phyloP scores from a whole-genome alignment of 2,888 invertebrate genomes.

The Cryptosula pallasiana region DNA sequence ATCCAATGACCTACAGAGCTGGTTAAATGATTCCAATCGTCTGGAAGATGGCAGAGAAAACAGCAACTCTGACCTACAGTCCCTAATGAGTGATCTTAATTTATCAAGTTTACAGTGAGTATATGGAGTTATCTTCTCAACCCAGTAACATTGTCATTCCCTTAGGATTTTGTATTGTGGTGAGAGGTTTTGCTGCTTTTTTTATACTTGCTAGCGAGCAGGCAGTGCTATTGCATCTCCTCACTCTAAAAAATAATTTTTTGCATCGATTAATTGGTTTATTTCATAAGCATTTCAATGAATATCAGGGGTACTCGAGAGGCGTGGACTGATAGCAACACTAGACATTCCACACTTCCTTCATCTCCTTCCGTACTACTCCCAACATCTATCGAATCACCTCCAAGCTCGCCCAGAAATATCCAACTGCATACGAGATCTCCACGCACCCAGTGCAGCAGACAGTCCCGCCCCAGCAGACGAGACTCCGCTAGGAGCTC shows the following conservation, averaged over 20 bases:
- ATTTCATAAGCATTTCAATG: too few species aligned
- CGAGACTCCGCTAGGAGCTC: not conserved
- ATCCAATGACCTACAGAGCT: not conserved
- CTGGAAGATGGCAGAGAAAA: not conserved
- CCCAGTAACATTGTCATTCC: too few species aligned
- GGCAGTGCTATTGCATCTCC: too few species aligned
- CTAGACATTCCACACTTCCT: not conserved
- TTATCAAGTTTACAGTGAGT: too few species aligned
- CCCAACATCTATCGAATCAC: not conserved
- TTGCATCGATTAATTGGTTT: too few species aligned
- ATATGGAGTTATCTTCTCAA: too few species aligned
- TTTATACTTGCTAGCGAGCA: too few species aligned
- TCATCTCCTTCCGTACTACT: not conserved
- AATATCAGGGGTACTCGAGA: not conserved
- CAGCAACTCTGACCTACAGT: not conserved
- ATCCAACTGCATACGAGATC: not conserved
- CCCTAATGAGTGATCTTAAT: not conserved
- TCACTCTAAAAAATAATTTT: too few species aligned
- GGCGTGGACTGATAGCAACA: not conserved
- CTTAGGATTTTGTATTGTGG: too few species aligned
- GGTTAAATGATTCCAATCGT: constrained; percentile 6
- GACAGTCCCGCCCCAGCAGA: not conserved
- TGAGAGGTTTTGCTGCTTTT: too few species aligned
- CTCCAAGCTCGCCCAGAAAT: not conserved
- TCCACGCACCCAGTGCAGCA: not conserved